phyloP scores from a whole-genome alignment of 2,797 vertebrate species.

The Schizothorax lantsangensis region DNA sequence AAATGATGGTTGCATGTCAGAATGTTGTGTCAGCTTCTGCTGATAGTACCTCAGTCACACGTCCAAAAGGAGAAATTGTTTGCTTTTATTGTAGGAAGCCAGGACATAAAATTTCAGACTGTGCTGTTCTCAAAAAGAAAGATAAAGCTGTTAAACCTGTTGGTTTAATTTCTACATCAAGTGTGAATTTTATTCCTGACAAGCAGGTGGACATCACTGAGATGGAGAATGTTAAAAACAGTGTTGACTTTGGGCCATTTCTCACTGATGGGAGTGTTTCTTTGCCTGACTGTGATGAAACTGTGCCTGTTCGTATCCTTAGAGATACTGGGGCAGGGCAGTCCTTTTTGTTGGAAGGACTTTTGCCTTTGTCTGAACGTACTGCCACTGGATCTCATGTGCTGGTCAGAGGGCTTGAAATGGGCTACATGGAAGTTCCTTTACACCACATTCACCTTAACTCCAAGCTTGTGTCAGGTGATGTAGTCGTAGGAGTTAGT shows the following conservation, averaged over 20 bases:
- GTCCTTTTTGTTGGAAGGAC: background rate
- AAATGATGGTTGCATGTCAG: background rate
- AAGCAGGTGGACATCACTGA: background rate
- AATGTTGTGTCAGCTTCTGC: background rate
- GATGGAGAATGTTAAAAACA: background rate
- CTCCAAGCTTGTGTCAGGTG: background rate
- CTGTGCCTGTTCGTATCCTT: background rate
- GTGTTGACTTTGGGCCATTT: background rate
- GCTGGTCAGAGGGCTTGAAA: background rate
- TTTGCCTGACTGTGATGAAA: background rate
- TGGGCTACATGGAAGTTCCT: background rate
- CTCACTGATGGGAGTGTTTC: constrained; percentile 17
- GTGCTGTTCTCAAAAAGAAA: background rate
- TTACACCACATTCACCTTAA: background rate
- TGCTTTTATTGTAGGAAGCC: constrained; percentile 4
- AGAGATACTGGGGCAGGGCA: background rate
- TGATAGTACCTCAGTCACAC: background rate
- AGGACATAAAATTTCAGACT: background rate
- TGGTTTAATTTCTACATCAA: background rate
- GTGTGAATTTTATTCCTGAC: too few relatives aligned
- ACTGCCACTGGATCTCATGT: background rate
- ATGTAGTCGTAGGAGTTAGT: background rate
- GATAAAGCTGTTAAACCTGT: background rate
- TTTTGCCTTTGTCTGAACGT: background rate
- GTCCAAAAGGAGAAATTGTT: background rate